A percentile compares a stretch with the other conserved stretches of the same genome.
These are phyloP conservation scores for Zaprionus bogoriensis DNA, from an alignment of 2,888 invertebrate genomes.

Conservation along the genomic window DNA sequence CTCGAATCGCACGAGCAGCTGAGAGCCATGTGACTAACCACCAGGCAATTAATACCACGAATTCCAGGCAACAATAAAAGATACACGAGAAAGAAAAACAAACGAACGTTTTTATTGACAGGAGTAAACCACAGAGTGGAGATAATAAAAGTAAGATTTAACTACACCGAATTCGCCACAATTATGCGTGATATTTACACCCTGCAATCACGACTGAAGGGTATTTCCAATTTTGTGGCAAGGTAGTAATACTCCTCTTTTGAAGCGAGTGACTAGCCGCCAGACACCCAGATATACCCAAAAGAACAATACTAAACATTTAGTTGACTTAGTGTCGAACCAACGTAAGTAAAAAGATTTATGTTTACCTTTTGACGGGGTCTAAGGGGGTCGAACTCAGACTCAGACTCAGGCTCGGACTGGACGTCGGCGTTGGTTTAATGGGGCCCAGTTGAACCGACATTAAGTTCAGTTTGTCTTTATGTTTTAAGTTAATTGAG, in stretches of 20 bases:
- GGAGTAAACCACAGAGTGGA: conserved; percentile 17
- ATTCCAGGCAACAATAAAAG: conserved; percentile 32
- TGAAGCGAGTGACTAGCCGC: conserved; percentile 2
- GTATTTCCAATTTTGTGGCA: neutral
- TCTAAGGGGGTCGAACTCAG: conserved; percentile 17
- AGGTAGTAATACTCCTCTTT: neutral
- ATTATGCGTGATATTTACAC: conserved; percentile 21
- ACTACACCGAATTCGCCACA: conserved; percentile 37
- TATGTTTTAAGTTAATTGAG: conserved; percentile 58
- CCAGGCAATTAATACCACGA: conserved; percentile 34
- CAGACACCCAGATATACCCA: conserved; percentile 35
- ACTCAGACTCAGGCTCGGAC: conserved; percentile 7
- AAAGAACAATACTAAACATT: conserved; percentile 20
- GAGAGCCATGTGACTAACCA: conserved; percentile 35
- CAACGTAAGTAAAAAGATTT: conserved; percentile 35
- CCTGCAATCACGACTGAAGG: neutral
- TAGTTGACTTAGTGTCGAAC: conserved; percentile 21
- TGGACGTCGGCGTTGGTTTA: conserved; percentile 35
- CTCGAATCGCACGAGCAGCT: no score
- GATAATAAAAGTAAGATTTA: conserved; percentile 38
- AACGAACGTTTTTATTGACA: conserved; percentile 23
- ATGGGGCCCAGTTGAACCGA: conserved; percentile 43
- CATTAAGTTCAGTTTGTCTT: conserved; percentile 45
- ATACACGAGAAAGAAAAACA: conserved; percentile 2
- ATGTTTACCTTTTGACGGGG: conserved; percentile 28